Conservation (phyloP, 2,797 vertebrate species). For the Petrocephalus schoutedeni region DNA sequence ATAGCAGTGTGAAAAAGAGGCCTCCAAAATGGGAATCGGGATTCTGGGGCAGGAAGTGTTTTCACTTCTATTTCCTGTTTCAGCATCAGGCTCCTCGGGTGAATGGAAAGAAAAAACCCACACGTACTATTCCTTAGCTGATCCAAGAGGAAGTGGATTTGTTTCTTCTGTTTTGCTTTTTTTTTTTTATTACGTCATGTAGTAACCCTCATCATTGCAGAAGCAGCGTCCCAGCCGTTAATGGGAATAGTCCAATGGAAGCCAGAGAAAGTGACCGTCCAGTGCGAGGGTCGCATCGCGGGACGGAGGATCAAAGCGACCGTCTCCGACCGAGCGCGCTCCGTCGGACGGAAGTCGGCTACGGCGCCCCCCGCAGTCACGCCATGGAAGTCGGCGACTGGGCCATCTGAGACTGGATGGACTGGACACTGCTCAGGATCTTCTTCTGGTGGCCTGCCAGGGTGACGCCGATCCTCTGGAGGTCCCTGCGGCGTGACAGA, state of each 20-base stretch:
- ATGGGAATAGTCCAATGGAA: neutral
- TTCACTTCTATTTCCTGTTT: neutral
- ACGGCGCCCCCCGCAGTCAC: conserved; percentile 48
- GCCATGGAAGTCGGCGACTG: conserved; percentile 87
- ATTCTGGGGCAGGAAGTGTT: neutral
- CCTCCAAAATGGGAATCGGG: neutral
- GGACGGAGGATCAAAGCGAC: conserved; percentile 7
- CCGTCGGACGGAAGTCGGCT: neutral
- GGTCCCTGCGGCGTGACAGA: conserved; percentile 67
- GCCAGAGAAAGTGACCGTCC: neutral
- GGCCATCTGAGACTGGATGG: conserved; percentile 79
- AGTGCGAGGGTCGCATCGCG: neutral
- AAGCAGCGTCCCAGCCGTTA: neutral
- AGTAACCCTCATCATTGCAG: neutral
- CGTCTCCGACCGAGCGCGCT: conserved; percentile 2
- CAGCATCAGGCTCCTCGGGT: neutral
- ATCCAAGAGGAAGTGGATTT: neutral
- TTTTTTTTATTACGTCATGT: neutral
- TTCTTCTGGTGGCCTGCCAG: conserved; percentile 98
- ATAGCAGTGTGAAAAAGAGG: neutral
- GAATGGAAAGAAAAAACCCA: neutral
- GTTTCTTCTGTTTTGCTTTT: neutral
- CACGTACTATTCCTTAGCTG: conserved; percentile 12
- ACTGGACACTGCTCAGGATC: conserved; percentile 90
- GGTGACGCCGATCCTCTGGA: conserved; percentile 90